phyloP scores from a whole-genome alignment of 64 coral and sea anemone species.

The Montipora cactus region DNA sequence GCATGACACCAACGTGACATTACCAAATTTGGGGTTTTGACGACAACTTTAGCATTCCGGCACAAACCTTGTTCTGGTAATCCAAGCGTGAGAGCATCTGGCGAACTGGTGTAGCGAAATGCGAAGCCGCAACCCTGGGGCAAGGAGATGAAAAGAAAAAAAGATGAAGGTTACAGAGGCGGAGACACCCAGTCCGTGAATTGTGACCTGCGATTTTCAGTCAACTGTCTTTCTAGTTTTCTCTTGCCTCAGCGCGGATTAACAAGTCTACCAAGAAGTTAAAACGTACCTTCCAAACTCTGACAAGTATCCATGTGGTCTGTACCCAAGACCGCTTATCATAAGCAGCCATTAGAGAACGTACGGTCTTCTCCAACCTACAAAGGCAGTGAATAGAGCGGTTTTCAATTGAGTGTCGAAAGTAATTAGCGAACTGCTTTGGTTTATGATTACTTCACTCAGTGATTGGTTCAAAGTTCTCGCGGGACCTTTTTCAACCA shows the following conservation, averaged over 20 bases:
- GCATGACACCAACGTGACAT: too few species aligned
- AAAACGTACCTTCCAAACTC: conserved; percentile 92
- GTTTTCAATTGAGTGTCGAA: too few species aligned
- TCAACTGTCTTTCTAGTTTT: too few species aligned
- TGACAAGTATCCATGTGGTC: conserved; percentile 95
- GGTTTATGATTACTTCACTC: too few species aligned
- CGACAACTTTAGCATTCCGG: too few species aligned
- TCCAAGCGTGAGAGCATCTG: conserved; percentile 74
- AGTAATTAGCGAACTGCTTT: too few species aligned
- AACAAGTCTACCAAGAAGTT: neutral
- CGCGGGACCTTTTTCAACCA: too few species aligned
- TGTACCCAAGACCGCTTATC: conserved; percentile 98
- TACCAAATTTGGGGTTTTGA: too few species aligned
- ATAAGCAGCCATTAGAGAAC: conserved; percentile 88
- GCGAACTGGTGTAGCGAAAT: conserved; percentile 90
- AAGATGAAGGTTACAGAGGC: neutral
- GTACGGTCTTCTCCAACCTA: conserved; percentile 79
- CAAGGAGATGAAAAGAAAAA: neutral
- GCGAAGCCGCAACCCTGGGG: conserved; percentile 96
- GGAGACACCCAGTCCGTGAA: too few species aligned
- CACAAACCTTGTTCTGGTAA: conserved; percentile 83
- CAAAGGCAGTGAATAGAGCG: neutral
- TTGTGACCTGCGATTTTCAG: too few species aligned
- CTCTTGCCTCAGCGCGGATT: neutral
- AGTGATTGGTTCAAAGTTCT: too few species aligned